Conservation (phyloP, 2,113 vertebrate genomes). For the Clarias magur region DNA sequence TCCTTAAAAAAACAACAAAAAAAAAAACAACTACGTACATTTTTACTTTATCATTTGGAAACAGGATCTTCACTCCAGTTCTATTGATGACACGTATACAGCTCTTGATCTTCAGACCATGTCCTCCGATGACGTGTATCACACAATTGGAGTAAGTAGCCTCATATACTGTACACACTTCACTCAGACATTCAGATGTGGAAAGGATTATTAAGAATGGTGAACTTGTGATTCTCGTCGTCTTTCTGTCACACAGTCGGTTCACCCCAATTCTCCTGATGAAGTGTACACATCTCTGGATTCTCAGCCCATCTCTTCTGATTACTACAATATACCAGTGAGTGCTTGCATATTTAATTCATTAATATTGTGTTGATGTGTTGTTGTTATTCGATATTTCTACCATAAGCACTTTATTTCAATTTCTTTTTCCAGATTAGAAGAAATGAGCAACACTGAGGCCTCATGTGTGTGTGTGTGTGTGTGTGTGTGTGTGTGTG, state of each 20-base stretch:
- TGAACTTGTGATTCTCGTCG: not conserved
- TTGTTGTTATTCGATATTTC: not conserved
- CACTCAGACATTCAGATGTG: constrained; percentile 4
- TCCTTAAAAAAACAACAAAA: not conserved
- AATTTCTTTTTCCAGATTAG: too few species aligned
- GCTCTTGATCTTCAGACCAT: constrained; percentile 3
- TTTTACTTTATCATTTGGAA: not conserved
- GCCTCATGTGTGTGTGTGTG: too few species aligned
- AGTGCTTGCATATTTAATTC: not conserved
- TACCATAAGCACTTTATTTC: not conserved
- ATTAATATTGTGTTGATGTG: not conserved
- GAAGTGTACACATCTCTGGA: not conserved
- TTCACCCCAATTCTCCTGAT: not conserved
- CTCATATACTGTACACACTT: not conserved
- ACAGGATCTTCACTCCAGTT: not conserved
- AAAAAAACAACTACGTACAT: not conserved
- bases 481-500: too few species aligned
- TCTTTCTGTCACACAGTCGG: not conserved
- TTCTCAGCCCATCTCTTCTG: not conserved
- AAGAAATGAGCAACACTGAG: too few species aligned
- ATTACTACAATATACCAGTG: not conserved
- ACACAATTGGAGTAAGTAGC: not conserved
- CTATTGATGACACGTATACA: not conserved
- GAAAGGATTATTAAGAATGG: not conserved
- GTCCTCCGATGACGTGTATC: not conserved